A percentile compares a stretch with the other conserved stretches of the same genome.
Conservation (phyloP, 2,797 vertebrate genomes). For the Crenichthys baileyi region DNA sequence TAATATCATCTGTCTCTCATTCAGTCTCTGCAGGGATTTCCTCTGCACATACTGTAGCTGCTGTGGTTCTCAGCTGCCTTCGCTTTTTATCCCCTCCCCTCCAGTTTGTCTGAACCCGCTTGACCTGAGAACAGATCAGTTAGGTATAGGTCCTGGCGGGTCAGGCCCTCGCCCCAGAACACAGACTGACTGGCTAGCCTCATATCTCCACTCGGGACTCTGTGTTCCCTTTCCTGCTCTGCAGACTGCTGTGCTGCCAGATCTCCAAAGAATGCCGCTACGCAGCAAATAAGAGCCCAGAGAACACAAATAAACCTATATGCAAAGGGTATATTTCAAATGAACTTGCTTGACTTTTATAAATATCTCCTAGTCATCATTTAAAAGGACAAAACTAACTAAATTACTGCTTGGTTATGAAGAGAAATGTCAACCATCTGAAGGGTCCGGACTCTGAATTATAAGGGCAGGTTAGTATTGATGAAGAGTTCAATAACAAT, state of each 20-base stretch:
- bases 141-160: constrained; percentile 74
- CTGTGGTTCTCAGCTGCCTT: constrained; percentile 24
- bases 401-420: not conserved
- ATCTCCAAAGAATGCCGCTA: constrained; percentile 63
- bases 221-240: constrained; percentile 71
- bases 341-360: constrained; percentile 17
- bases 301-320: constrained; percentile 28
- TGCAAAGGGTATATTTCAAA: constrained; percentile 32
- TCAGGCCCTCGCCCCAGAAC: constrained; percentile 72
- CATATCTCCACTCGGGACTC: constrained; percentile 72
- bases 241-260: constrained; percentile 60
- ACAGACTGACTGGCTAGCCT: constrained; percentile 74
- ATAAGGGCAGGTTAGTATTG: not conserved
- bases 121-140: constrained; percentile 75
- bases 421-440: not conserved
- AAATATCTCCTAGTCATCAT: not conserved
- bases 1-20: constrained; percentile 36
- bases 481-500: not conserved
- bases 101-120: constrained; percentile 64
- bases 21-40: constrained; percentile 41
- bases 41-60: constrained; percentile 30
- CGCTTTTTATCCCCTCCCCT: constrained; percentile 13
- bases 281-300: constrained; percentile 58
- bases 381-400: not conserved
- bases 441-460: not conserved